Evolutionary conservation across 2,797 vertebrate genomes (phyloP).

Genomic region (Silurus lanzhouensis): DNA sequence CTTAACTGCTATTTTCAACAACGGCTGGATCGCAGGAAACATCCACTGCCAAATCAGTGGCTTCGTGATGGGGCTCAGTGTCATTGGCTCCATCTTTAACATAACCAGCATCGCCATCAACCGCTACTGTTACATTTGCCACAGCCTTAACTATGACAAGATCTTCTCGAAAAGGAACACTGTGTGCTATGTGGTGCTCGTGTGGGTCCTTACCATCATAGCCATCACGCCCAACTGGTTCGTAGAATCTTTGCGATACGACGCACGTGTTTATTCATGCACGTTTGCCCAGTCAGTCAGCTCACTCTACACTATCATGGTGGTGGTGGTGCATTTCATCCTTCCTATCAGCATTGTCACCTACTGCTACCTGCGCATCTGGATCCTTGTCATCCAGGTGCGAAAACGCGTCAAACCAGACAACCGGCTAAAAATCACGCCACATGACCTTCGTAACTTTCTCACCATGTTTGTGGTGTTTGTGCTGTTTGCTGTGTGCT

Average conservation of each 20-base stretch:
- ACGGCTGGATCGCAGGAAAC: conserved; percentile 81
- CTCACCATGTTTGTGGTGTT: conserved; percentile 86
- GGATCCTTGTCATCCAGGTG: conserved; percentile 80
- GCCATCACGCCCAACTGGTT: conserved; percentile 84
- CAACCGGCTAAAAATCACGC: conserved; percentile 75
- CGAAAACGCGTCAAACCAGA: conserved; percentile 76
- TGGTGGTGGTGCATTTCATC: conserved; percentile 83
- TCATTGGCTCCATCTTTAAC: conserved; percentile 86
- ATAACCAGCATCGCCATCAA: conserved; percentile 84
- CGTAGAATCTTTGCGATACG: conserved; percentile 81
- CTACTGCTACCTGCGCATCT: conserved; percentile 85
- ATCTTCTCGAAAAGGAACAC: conserved; percentile 82
- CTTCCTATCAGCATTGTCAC: conserved; percentile 80
- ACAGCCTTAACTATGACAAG: conserved; percentile 79
- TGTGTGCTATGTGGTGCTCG: conserved; percentile 77
- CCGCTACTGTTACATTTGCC: conserved; percentile 87
- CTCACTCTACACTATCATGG: conserved; percentile 80
- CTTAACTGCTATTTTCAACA: conserved; percentile 79
- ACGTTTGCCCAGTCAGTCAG: conserved; percentile 84
- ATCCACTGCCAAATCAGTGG: conserved; percentile 84
- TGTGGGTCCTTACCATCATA: conserved; percentile 79
- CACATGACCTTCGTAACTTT: conserved; percentile 82
- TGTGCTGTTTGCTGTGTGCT: conserved; percentile 83
- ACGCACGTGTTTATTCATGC: conserved; percentile 82
- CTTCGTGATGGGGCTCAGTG: conserved; percentile 84